Percentiles rank a stretch among this genome's conserved stretches.
Conservation (phyloP, 2,888 invertebrate genomes). For the Theodoxus fluviatilis region DNA sequence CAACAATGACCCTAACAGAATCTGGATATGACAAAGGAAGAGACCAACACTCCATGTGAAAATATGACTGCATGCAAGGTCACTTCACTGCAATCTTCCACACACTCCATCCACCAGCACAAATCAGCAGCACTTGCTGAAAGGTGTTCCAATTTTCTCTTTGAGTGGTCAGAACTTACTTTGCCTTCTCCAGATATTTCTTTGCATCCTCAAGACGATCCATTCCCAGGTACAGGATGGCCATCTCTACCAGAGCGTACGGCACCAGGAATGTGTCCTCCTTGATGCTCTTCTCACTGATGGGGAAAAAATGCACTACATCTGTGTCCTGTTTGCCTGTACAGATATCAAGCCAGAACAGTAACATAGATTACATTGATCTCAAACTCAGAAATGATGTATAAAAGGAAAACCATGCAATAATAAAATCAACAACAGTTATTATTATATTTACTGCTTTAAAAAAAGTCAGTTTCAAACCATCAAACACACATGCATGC, state of each 20-base stretch:
- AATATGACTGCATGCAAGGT: too few relatives aligned
- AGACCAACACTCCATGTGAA: too few relatives aligned
- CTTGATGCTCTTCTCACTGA: constrained; percentile 71
- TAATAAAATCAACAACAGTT: constrained; percentile 1
- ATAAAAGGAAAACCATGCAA: not conserved
- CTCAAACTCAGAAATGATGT: not conserved
- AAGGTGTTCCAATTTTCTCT: too few relatives aligned
- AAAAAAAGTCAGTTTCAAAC: too few relatives aligned
- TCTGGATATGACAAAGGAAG: too few relatives aligned
- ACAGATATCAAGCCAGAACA: not conserved
- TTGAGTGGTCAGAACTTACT: constrained; percentile 72
- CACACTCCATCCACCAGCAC: too few relatives aligned
- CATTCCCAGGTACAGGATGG: constrained; percentile 77
- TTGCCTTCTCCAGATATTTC: constrained; percentile 80
- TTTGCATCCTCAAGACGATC: constrained; percentile 76
- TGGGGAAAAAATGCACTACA: constrained; percentile 26
- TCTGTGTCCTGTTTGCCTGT: not conserved
- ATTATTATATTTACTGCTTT: too few relatives aligned
- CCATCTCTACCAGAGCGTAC: constrained; percentile 85
- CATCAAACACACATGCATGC: too few relatives aligned
- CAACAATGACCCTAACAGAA: too few relatives aligned
- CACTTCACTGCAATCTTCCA: too few relatives aligned
- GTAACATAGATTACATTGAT: not conserved
- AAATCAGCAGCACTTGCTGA: too few relatives aligned
- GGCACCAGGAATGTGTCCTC: constrained; percentile 86